Base-by-base conservation (phyloP, 2,797 vertebrate species). In the Luscinia luscinia region DNA sequence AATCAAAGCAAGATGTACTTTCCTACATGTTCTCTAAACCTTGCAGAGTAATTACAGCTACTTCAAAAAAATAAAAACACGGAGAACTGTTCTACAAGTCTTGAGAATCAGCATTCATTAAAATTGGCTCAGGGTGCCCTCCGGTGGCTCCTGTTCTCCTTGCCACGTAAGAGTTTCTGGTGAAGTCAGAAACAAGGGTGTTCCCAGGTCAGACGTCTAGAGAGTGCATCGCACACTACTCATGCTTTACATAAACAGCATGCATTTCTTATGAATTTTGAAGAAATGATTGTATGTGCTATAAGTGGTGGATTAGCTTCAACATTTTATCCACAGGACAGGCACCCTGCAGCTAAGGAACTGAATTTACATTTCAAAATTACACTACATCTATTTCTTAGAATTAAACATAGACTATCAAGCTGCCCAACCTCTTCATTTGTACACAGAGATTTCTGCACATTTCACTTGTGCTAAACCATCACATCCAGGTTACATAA, bases 81-180 rank as follows among this genome's bases (percentile, higher is more conserved):
- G 0, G 9, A 48, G 30, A 46, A 8, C 15, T 6, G 11, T 11
- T 69, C 5, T 17, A 16, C 9, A 10, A 23, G 22, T 41, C 15
- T 54, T 54, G 45, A 46, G 34, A 22, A 27, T 14, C 2, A 49
- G 12, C 11, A 5, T 22, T 57, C 9, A 10, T 84, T 84, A 28
- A 52, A 46, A 34, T 19, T 75, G 75, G 49, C 46, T 64, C 54
- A 54, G 87, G 57, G 58, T 91, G 93, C 95, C 93, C 93, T 89
- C 93, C 34, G 0, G 75, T 74, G 89, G 78, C 51, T 63, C 11
- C 0, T 21, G 7, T 12, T 17, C 40, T 93, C 57, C 24, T 81
- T 76, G 73, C 51, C 34, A 38, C 1, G 0, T 45, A 38, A 23
- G 3, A 34, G 15, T 23, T 51, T 45, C 43, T 3, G 15, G 28